These are phyloP conservation scores for Chymomyza costata DNA, from an alignment of 1,140 invertebrate genomes.

Conservation along the genomic window DNA sequence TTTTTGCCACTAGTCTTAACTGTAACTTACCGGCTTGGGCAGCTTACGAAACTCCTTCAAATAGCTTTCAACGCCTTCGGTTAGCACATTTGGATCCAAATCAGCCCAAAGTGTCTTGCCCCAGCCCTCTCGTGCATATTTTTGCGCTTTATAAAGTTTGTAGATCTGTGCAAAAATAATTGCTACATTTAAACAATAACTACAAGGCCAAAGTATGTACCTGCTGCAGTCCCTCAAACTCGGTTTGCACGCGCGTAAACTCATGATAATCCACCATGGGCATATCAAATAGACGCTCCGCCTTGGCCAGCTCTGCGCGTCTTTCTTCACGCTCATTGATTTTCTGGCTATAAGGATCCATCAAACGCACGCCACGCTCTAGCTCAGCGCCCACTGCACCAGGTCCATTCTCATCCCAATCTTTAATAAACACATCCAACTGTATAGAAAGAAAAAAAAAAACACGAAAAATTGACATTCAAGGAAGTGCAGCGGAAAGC, in stretches of 20 bases:
- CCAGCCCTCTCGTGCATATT: slow-evolving; percentile 86
- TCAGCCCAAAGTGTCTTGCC: slow-evolving; percentile 90
- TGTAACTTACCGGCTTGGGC: slow-evolving; percentile 75
- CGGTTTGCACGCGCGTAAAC: slow-evolving; percentile 82
- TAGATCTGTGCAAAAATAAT: slow-evolving; percentile 78
- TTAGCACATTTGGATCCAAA: slow-evolving; percentile 87
- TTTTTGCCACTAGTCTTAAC: slow-evolving; percentile 30
- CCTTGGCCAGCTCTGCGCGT: slow-evolving; percentile 82
- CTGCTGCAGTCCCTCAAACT: slow-evolving; percentile 83
- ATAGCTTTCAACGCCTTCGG: slow-evolving; percentile 91
- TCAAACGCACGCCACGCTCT: slow-evolving; percentile 82
- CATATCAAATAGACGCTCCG: slow-evolving; percentile 91
- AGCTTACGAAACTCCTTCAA: slow-evolving; percentile 84
- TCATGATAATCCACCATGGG: slow-evolving; percentile 87
- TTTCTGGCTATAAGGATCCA: slow-evolving; percentile 83
- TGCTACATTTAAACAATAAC: neutral
- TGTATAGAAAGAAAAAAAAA: slow-evolving; percentile 18
- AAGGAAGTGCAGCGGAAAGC: slow-evolving; percentile 21
- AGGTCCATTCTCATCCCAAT: slow-evolving; percentile 85
- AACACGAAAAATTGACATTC: no score
- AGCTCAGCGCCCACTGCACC: slow-evolving; percentile 85
- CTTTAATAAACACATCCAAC: slow-evolving; percentile 82
- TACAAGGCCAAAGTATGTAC: slow-evolving; percentile 11
- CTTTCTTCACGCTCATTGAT: slow-evolving; percentile 82
- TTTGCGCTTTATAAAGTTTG: slow-evolving; percentile 87